These are phyloP conservation scores for Trichonephila clavata DNA, from an alignment of 1,140 invertebrate species.

Conservation along the genomic window DNA sequence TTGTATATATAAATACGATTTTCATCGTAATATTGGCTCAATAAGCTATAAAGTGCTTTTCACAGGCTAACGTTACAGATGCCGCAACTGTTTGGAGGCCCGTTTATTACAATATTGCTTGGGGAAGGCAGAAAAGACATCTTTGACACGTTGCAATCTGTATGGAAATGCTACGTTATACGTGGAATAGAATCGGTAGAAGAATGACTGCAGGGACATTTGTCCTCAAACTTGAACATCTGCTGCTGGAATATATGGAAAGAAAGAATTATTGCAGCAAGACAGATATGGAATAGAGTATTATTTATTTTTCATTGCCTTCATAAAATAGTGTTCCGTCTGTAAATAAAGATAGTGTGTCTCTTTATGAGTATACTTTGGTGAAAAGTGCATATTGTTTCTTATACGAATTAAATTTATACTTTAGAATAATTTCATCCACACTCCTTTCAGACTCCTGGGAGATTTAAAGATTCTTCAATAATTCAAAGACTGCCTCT, in stretches of 20 bases:
- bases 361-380: too few species aligned
- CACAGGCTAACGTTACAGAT: background rate
- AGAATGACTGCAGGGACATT: slow-evolving; percentile 35
- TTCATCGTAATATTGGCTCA: background rate
- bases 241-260: background rate
- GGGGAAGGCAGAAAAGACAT: background rate
- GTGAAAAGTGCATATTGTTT: too few species aligned
- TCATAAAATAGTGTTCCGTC: background rate
- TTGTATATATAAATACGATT: too few species aligned
- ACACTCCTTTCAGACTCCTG: too few species aligned
- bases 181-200: background rate
- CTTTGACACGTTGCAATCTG: slow-evolving; percentile 55
- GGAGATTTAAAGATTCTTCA: too few species aligned
- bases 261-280: background rate
- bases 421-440: too few species aligned
- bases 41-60: slow-evolving; percentile 9
- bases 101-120: background rate
- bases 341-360: background rate
- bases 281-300: background rate
- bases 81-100: background rate
- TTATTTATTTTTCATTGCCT: background rate
- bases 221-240: slow-evolving; percentile 7
- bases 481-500: too few species aligned
- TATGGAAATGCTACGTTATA: slow-evolving; percentile 45
- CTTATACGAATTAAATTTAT: too few species aligned